phyloP scores from a whole-genome alignment of 2,113 vertebrate genomes.

The Cryptomyrus ogoouensis region DNA sequence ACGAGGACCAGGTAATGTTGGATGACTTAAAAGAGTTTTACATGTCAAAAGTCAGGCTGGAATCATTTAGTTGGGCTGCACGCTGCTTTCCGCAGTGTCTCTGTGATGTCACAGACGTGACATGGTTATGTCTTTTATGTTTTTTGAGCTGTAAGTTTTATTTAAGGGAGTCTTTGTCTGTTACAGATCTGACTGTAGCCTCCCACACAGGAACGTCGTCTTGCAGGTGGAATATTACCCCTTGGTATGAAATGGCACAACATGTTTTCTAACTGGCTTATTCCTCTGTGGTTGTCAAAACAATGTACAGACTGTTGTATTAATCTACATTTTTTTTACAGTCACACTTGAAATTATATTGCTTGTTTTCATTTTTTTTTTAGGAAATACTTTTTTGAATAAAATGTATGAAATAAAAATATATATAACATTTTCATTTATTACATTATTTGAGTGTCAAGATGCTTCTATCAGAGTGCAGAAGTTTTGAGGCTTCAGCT shows the following conservation, averaged over 20 bases:
- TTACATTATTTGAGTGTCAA: background rate
- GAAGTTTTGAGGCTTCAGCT: background rate
- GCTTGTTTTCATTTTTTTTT: conserved; percentile 21
- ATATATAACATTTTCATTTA: background rate
- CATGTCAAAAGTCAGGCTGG: background rate
- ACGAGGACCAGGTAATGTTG: background rate
- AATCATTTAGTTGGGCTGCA: background rate
- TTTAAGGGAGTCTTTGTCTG: background rate
- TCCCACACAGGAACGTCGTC: background rate
- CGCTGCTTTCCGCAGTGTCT: background rate
- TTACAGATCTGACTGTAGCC: background rate
- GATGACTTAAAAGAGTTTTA: background rate
- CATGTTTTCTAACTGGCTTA: background rate
- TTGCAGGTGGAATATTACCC: background rate
- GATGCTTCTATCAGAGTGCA: background rate
- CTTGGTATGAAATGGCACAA: conserved; percentile 8
- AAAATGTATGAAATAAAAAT: conserved; percentile 1
- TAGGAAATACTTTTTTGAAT: conserved; percentile 21
- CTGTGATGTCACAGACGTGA: conserved; percentile 6
- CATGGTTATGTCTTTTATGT: background rate
- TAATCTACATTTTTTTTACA: conserved; percentile 13
- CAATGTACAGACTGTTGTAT: conserved; percentile 3
- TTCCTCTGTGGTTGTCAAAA: background rate
- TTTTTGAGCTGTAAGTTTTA: background rate
- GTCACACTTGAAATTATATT: conserved; percentile 17